Conservation (phyloP, 2,113 vertebrate species). For the Lycocorax pyrrhopterus region DNA sequence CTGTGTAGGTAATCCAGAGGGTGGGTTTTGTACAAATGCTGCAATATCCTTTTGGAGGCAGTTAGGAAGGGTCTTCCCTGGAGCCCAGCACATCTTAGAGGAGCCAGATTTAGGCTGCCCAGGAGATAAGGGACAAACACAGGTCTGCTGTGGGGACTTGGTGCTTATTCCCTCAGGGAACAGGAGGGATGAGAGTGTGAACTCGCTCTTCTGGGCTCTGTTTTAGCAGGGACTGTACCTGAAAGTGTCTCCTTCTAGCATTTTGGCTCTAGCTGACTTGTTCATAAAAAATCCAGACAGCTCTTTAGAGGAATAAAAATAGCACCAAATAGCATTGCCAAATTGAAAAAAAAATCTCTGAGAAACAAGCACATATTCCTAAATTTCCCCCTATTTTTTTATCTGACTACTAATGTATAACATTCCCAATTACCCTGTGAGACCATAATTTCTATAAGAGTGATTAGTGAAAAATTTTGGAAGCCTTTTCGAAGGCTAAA, state of each 20-base stretch:
- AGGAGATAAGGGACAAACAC: background rate
- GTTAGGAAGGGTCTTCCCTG: background rate
- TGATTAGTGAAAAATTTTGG: background rate
- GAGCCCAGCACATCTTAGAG: background rate
- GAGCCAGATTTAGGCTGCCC: background rate
- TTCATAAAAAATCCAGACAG: background rate
- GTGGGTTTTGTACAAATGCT: background rate
- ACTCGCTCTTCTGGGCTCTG: accelerated
- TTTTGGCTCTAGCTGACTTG: background rate
- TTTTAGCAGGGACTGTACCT: background rate
- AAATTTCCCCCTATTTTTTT: background rate
- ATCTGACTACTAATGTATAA: background rate
- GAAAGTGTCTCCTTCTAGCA: background rate
- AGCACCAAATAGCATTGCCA: background rate
- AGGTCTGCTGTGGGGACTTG: background rate
- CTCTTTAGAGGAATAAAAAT: background rate
- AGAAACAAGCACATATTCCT: background rate
- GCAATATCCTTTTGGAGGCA: background rate
- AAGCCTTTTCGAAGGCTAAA: background rate
- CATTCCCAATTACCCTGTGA: background rate
- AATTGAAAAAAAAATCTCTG: background rate
- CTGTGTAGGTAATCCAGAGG: background rate
- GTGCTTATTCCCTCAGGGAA: background rate
- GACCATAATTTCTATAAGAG: background rate
- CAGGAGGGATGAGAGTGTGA: background rate